Evolutionary conservation across 2,113 vertebrate species (phyloP).

Genomic region (Melierax canorus): DNA sequence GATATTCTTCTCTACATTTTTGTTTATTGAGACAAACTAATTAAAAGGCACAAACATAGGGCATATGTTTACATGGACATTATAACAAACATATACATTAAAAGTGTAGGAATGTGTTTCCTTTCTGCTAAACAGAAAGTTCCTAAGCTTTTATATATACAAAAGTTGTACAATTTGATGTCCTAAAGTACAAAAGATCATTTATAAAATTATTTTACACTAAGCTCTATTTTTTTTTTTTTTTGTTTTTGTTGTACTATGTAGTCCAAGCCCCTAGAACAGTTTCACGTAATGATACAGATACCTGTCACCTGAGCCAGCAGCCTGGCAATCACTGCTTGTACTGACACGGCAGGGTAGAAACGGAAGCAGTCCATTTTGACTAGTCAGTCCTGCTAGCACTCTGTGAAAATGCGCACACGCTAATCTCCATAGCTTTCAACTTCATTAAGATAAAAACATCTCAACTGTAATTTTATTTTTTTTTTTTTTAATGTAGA

Average conservation of each 20-base stretch:
- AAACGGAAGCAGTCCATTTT: slow-evolving; percentile 69
- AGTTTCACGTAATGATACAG: slow-evolving; percentile 91
- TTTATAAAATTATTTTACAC: slow-evolving; percentile 99
- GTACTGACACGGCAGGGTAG: slow-evolving; percentile 71
- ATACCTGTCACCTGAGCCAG: slow-evolving; percentile 90
- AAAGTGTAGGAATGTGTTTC: slow-evolving; percentile 98
- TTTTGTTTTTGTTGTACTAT: slow-evolving; percentile 82
- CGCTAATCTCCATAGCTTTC: slow-evolving; percentile 66
- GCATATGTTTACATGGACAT: slow-evolving; percentile 97
- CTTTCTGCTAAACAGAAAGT: slow-evolving; percentile 99
- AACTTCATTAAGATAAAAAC: slow-evolving; percentile 62
- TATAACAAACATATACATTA: slow-evolving; percentile 98
- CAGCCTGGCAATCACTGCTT: slow-evolving; percentile 78
- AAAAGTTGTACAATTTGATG: slow-evolving; percentile 99
- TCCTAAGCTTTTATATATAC: slow-evolving; percentile 96
- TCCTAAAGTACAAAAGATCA: slow-evolving; percentile 98
- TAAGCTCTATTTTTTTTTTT: slow-evolving; percentile 87
- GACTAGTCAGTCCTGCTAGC: slow-evolving; percentile 70
- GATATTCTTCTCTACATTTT: slow-evolving; percentile 86
- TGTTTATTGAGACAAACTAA: slow-evolving; percentile 99
- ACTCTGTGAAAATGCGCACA: slow-evolving; percentile 68
- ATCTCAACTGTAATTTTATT: slow-evolving; percentile 2
- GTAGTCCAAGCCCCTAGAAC: slow-evolving; percentile 89
- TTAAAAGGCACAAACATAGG: slow-evolving; percentile 99
- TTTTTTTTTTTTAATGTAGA: slow-evolving; percentile 40